phyloP scores from a whole-genome alignment of 2,113 vertebrate species.

The Pristiophorus japonicus region DNA sequence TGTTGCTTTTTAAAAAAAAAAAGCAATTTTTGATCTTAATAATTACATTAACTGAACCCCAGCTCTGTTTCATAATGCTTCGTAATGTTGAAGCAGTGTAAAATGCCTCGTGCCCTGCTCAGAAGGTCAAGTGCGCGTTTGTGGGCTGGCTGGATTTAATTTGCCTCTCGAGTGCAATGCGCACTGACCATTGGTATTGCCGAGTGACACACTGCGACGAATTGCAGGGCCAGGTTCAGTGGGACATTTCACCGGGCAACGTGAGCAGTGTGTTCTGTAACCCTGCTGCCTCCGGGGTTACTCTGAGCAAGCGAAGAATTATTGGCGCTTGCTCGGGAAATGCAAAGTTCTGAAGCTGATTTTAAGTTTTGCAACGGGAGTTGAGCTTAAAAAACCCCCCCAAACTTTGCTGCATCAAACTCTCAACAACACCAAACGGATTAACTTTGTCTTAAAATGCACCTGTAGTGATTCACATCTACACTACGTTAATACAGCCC shows the following conservation, averaged over 20 bases:
- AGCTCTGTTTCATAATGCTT: not conserved
- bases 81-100: not conserved
- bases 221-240: not conserved
- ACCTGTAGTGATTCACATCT: slow-evolving; percentile 37
- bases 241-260: not conserved
- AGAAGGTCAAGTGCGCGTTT: not conserved
- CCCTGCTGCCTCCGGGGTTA: not conserved
- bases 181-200: not conserved
- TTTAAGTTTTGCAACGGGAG: not conserved
- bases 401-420: slow-evolving; percentile 23
- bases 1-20: not conserved
- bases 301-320: not conserved
- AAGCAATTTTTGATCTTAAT: not conserved
- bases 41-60: not conserved
- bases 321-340: not conserved
- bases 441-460: slow-evolving; percentile 28
- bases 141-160: not conserved
- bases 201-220: not conserved
- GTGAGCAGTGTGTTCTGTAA: not conserved
- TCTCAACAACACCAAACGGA: slow-evolving; percentile 15
- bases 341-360: not conserved
- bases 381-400: not conserved
- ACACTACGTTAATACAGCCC: slow-evolving; percentile 31
- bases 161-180: not conserved
- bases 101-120: not conserved